Conservation (phyloP, 2,113 vertebrate species). For the Tyrannus savana region DNA sequence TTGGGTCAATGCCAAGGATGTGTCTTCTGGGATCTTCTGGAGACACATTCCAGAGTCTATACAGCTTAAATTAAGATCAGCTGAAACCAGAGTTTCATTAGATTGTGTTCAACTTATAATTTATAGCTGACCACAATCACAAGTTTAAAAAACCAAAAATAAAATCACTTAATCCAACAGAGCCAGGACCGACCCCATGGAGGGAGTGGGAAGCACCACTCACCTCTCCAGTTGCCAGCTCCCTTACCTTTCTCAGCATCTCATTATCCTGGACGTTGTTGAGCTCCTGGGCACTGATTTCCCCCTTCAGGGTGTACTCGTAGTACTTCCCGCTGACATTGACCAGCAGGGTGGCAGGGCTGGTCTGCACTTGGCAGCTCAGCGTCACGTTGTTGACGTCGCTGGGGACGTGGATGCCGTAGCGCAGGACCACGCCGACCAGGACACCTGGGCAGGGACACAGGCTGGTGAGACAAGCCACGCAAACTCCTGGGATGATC, state of each 20-base stretch:
- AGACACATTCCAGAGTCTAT: not conserved
- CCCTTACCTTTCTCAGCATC: slow-evolving; percentile 94
- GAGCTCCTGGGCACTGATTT: slow-evolving; percentile 85
- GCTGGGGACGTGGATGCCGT: slow-evolving; percentile 89
- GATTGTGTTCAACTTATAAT: not conserved
- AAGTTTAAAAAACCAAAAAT: not conserved
- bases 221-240: not conserved
- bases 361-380: slow-evolving; percentile 89
- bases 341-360: slow-evolving; percentile 90
- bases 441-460: slow-evolving; percentile 82
- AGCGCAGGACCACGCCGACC: slow-evolving; percentile 91
- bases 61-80: not conserved
- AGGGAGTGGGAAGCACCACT: rapidly evolving
- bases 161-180: not conserved
- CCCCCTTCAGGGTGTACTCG: slow-evolving; percentile 94
- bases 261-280: slow-evolving; percentile 91
- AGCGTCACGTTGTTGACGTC: slow-evolving; percentile 87
- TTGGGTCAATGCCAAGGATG: rapidly evolving
- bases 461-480: not conserved
- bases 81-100: not conserved
- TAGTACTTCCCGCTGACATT: slow-evolving; percentile 95
- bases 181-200: rapidly evolving
- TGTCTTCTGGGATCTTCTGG: not conserved
- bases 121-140: not conserved
- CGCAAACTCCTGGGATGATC: rapidly evolving